phyloP scores from a whole-genome alignment of 2,113 vertebrate species.

The Desmodus rotundus region DNA sequence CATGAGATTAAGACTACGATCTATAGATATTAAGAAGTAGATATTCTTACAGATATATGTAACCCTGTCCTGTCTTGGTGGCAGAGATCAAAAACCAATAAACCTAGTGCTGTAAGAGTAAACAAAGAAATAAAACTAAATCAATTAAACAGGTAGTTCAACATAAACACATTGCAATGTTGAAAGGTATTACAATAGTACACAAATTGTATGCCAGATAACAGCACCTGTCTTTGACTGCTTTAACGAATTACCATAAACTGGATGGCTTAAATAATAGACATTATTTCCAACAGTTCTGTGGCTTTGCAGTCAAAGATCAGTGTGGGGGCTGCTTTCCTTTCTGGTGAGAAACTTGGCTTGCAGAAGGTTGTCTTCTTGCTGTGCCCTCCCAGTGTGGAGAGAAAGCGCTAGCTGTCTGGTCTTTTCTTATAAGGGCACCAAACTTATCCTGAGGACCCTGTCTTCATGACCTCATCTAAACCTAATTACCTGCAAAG shows the following conservation, averaged over 20 bases:
- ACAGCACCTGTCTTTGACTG: background rate
- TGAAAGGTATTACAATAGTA: background rate
- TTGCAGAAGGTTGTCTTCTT: background rate
- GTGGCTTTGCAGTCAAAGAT: background rate
- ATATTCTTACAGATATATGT: background rate
- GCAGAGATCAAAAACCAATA: background rate
- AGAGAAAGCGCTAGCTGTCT: background rate
- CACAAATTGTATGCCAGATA: background rate
- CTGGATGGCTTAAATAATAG: background rate
- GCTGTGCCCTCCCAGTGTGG: background rate
- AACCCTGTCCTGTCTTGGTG: background rate
- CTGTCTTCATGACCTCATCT: background rate
- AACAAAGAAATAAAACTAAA: background rate
- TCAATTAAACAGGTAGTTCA: background rate
- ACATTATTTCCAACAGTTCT: background rate
- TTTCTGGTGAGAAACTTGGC: background rate
- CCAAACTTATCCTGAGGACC: background rate
- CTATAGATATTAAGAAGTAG: background rate
- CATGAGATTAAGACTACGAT: conserved; percentile 23
- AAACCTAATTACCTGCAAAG: background rate
- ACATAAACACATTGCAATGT: background rate
- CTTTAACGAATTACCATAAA: background rate
- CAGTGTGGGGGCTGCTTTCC: background rate
- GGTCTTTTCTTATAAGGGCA: background rate
- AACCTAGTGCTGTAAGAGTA: background rate